Base-by-base conservation (phyloP, 2,888 invertebrate species). In the Caradrina clavipalpis region DNA sequence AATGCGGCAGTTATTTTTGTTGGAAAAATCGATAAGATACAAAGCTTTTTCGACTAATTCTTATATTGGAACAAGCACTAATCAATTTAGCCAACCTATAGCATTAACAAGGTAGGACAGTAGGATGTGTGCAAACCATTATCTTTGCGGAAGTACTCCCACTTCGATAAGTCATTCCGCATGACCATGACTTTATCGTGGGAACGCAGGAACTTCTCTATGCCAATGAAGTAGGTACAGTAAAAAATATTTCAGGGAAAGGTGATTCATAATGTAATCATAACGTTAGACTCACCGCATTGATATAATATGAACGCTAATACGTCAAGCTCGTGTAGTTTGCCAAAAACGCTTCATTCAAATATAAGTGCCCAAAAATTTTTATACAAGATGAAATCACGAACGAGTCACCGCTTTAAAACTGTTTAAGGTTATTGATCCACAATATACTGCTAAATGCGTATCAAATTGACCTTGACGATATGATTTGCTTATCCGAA, bases 261-360 rank as follows among this genome's bases (percentile, higher is more conserved):
- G 10, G 26, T 71, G 60, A 75, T 49, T 75, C 60, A 74, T 74
- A 45, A 15, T 59, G n/a, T 60, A 21, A 26, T 49, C 13, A 31
- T 47, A 45, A 19, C 56, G 19, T 11, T 22, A 17, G n/a, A 50
- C 5, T 35, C 22, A 54, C 11, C n/a, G 22, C 55, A 62, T 69
- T 55, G 10, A 39, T 62, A 42, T 22, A 5, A 49, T 42, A 35
- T 31, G 50, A 10, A 10, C 55, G 35, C 53, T 22, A 21, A 26
- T 50, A 22, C 10, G n/a, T 42, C 39, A 50, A 26, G n/a, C 39
- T 55, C 45, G 26, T n/a, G 31, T 21, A 39, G 53, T 53, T 56
- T 76, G 76, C 77, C 77, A 77, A 77, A 77, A 45, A 45, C 19
- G 15, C 62, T 31, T 59, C 21, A 45, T 22, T 59, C 21, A 45